Conservation (phyloP, 2,888 invertebrate genomes). For the Galerucella pusilla region DNA sequence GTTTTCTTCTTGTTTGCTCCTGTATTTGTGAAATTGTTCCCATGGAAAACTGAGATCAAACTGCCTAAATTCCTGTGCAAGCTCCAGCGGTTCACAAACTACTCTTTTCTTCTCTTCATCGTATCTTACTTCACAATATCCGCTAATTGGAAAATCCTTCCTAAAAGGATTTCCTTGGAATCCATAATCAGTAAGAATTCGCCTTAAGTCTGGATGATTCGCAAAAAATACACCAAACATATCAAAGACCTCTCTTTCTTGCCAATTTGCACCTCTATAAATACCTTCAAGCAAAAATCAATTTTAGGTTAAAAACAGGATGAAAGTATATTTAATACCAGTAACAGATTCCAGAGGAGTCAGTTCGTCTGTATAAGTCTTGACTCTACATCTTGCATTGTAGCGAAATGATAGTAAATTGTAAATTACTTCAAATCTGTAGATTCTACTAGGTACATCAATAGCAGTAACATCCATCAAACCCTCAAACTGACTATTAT, state of each 20-base stretch:
- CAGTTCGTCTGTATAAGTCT: conserved; percentile 98
- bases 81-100: conserved; percentile 94
- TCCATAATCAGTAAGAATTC: conserved; percentile 98
- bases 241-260: conserved; percentile 95
- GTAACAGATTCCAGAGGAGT: conserved; percentile 88
- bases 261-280: conserved; percentile 94
- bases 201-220: conserved; percentile 95
- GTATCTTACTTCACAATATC: conserved; percentile 95
- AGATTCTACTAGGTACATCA: conserved; percentile 80
- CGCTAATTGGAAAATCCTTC: conserved; percentile 96
- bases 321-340: conserved; percentile 25
- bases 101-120: conserved; percentile 97
- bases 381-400: conserved; percentile 92
- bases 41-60: conserved; percentile 97
- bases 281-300: conserved; percentile 65
- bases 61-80: conserved; percentile 96
- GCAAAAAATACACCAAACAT: conserved; percentile 98
- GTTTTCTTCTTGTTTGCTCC: conserved; percentile 23
- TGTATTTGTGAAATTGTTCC: conserved; percentile 90
- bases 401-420: conserved; percentile 90
- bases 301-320: neutral
- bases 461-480: conserved; percentile 87
- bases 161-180: conserved; percentile 98
- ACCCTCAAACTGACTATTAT: conserved; percentile 90
- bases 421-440: conserved; percentile 95